Conservation (phyloP, 1,140 invertebrate genomes). For the Nebria ingens region DNA sequence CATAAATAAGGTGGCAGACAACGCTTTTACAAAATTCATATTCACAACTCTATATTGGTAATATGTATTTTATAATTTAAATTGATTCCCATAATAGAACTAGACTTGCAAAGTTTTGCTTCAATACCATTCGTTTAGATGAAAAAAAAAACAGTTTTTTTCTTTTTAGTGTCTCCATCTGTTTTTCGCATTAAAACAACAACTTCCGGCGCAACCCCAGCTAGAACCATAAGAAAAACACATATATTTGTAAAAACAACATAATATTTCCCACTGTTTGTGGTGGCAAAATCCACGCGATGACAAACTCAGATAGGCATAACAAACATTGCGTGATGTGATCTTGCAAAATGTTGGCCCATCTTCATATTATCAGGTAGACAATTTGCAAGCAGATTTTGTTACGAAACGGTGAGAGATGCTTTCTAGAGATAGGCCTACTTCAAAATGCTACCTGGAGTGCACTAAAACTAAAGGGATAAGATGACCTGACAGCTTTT, state of each 20-base stretch:
- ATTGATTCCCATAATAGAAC: too few species aligned
- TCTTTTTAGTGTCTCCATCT: too few species aligned
- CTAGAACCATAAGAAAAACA: background rate
- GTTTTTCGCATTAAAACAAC: too few species aligned
- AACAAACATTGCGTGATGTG: background rate
- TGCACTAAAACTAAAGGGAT: background rate
- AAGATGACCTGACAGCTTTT: background rate
- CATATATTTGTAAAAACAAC: background rate
- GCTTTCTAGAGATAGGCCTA: background rate
- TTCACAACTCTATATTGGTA: too few species aligned
- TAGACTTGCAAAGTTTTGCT: too few species aligned
- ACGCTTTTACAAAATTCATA: too few species aligned
- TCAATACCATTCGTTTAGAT: too few species aligned
- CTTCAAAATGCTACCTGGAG: background rate
- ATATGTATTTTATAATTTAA: too few species aligned
- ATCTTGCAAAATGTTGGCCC: slow-evolving; percentile 1
- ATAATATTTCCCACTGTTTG: slow-evolving; percentile 1
- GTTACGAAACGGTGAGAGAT: background rate
- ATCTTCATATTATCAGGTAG: too few species aligned
- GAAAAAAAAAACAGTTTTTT: too few species aligned
- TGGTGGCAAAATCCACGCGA: slow-evolving; percentile 5
- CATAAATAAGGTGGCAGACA: too few species aligned
- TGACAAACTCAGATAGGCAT: background rate
- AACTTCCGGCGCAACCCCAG: background rate
- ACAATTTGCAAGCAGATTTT: background rate